These are phyloP conservation scores for Aviceda subcristata DNA, from an alignment of 2,113 vertebrate genomes.

Conservation along the genomic window DNA sequence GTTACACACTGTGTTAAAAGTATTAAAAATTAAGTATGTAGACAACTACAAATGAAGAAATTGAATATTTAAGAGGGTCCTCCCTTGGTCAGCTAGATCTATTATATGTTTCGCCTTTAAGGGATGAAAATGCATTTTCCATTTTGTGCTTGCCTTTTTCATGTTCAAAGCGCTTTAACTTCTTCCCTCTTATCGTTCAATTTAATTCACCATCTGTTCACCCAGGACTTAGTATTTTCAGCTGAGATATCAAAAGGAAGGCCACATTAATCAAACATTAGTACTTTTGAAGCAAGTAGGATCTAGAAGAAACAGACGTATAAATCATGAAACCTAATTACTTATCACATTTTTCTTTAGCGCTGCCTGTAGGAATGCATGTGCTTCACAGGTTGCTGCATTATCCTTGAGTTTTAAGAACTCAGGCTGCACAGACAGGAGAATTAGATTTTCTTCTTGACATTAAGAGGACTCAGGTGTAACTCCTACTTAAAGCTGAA, in stretches of 20 bases:
- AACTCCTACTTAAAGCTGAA: background rate
- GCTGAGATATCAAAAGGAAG: slow-evolving; percentile 53
- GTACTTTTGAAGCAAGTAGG: slow-evolving; percentile 30
- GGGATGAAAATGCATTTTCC: slow-evolving; percentile 5
- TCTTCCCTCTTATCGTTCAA: slow-evolving; percentile 37
- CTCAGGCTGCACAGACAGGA: background rate
- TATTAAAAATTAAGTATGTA: background rate
- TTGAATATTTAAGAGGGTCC: background rate
- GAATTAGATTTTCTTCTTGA: background rate
- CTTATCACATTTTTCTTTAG: background rate
- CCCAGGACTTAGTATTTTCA: slow-evolving; percentile 50
- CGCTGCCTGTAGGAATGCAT: background rate
- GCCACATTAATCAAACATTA: slow-evolving; percentile 62
- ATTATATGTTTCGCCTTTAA: background rate
- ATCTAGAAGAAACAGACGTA: slow-evolving; percentile 34
- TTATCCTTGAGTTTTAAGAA: background rate
- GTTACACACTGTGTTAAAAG: background rate
- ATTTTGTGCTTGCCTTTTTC: background rate
- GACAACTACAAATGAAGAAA: background rate
- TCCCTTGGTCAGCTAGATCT: background rate
- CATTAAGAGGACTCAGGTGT: background rate
- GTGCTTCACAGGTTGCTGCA: background rate
- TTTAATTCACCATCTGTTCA: slow-evolving; percentile 56
- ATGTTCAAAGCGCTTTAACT: slow-evolving; percentile 32
- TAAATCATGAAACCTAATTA: slow-evolving; percentile 50